phyloP scores from a whole-genome alignment of 53 echinoderm and acorn worm species.

The Echinarachnius parma region DNA sequence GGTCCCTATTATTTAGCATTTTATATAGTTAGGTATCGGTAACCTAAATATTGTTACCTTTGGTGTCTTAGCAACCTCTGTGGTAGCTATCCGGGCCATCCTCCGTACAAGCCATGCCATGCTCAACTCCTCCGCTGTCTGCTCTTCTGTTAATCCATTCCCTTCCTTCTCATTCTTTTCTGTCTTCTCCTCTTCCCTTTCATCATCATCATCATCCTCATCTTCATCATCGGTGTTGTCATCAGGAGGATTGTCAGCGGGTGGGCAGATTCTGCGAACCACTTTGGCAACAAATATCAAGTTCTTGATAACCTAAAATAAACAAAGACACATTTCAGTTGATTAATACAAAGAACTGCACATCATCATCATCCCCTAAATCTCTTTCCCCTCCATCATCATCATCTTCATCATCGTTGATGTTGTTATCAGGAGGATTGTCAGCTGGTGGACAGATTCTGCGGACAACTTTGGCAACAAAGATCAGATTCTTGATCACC shows the following conservation, averaged over 20 bases:
- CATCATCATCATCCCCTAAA: too few relatives aligned
- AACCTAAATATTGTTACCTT: too few relatives aligned
- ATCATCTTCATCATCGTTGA: slow-evolving; percentile 31
- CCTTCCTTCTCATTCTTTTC: background rate
- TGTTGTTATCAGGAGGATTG: background rate
- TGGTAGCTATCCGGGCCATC: slow-evolving; percentile 60
- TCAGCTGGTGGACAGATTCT: slow-evolving; percentile 41
- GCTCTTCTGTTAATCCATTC: too few relatives aligned
- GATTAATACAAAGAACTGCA: too few relatives aligned
- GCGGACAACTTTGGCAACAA: slow-evolving; percentile 73
- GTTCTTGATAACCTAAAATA: slow-evolving; percentile 74
- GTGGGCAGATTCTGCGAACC: slow-evolving; percentile 54
- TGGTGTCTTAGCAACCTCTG: slow-evolving; percentile 64
- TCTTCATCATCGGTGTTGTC: slow-evolving; percentile 29
- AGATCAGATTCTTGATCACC: slow-evolving; percentile 87
- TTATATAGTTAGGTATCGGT: too few relatives aligned
- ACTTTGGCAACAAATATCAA: slow-evolving; percentile 85
- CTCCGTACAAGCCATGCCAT: slow-evolving; percentile 64
- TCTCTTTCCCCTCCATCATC: slow-evolving; percentile 14
- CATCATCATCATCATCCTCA: slow-evolving; percentile 24
- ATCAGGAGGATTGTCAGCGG: background rate
- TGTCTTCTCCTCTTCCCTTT: slow-evolving; percentile 16
- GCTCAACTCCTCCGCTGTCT: too few relatives aligned
- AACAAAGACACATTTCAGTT: slow-evolving; percentile 1
- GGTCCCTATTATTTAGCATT: too few relatives aligned